These are phyloP conservation scores for Sebastolobus altivelis DNA, from an alignment of 2,797 vertebrate species.

Conservation along the genomic window DNA sequence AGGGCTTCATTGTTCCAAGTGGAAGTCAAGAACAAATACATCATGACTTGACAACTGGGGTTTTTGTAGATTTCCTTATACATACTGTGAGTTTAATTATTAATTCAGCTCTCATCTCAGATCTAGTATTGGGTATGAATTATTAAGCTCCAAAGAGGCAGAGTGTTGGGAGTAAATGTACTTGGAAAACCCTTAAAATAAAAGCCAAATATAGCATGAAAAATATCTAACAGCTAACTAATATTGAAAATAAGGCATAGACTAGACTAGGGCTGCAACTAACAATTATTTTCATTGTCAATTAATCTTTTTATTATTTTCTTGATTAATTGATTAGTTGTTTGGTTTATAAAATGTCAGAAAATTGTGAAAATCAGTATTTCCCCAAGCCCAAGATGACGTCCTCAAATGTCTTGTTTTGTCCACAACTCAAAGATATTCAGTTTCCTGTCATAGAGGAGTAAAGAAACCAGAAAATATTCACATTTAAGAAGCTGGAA, in stretches of 20 bases:
- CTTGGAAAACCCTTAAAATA: conserved; percentile 13
- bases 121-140: conserved; percentile 38
- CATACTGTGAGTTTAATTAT: conserved; percentile 47
- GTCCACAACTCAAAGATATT: no score
- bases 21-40: conserved; percentile 4
- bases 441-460: no score
- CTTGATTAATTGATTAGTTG: no score
- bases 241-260: background rate
- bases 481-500: no score
- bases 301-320: no score
- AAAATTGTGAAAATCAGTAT: no score
- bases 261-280: no score
- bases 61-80: conserved; percentile 25
- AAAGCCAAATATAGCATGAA: conserved; percentile 5
- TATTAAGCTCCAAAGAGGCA: conserved; percentile 38
- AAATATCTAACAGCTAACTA: background rate
- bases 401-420: no score
- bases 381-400: no score
- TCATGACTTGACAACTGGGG: conserved; percentile 5
- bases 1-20: background rate
- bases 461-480: no score
- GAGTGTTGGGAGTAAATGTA: conserved; percentile 34
- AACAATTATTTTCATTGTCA: no score
- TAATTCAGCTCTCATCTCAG: conserved; percentile 24
- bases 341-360: no score